Conservation (phyloP, 2,113 vertebrate species). For the Craseonycteris thonglongyai region DNA sequence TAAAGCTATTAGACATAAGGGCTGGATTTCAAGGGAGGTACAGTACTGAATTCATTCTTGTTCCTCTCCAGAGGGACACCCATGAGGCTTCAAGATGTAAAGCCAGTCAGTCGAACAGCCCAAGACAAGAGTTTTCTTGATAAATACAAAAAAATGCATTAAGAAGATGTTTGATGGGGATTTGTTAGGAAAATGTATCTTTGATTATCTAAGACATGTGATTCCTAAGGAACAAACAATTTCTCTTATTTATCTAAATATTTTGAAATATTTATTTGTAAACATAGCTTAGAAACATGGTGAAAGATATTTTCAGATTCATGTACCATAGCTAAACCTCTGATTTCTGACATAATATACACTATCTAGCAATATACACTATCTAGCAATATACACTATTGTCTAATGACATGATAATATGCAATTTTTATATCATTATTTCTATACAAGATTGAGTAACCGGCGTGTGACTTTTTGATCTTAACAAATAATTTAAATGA, state of each 20-base stretch:
- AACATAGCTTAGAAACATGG: not conserved
- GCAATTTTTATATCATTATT: not conserved
- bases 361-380: not conserved
- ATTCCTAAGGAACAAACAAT: not conserved
- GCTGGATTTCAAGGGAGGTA: slow-evolving; percentile 11
- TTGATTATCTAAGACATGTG: slow-evolving; percentile 27
- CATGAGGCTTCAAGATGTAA: slow-evolving; percentile 24
- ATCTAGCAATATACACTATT: not conserved
- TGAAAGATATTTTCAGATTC: not conserved
- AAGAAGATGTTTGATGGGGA: not conserved
- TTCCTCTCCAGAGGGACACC: not conserved
- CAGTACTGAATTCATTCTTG: slow-evolving; percentile 11
- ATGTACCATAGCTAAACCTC: not conserved
- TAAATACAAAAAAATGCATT: slow-evolving; percentile 40
- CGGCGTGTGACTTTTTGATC: not conserved
- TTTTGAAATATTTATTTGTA: slow-evolving; percentile 9
- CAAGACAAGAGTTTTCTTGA: slow-evolving; percentile 44
- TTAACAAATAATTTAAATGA: not conserved
- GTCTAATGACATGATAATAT: not conserved
- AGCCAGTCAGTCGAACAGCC: slow-evolving; percentile 36
- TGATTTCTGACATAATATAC: not conserved
- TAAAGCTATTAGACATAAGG: slow-evolving; percentile 49
- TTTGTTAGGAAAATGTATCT: not conserved
- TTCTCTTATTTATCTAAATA: not conserved
- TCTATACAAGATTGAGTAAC: not conserved